Evolutionary conservation across 2,888 invertebrate genomes (phyloP).

Genomic region (Ernsta delagoae): DNA sequence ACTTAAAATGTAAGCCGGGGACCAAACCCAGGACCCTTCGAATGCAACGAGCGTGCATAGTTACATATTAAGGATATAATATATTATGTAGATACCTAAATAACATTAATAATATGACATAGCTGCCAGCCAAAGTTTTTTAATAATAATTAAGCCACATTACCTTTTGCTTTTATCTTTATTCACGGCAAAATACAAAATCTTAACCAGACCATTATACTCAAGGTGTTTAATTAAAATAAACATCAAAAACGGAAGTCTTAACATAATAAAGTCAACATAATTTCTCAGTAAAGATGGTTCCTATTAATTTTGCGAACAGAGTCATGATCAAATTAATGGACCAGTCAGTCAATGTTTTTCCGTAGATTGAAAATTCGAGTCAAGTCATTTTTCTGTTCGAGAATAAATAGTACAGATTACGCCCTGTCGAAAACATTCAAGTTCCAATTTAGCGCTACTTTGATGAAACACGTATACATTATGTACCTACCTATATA

Average conservation of each 20-base stretch:
- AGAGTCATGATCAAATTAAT: conserved; percentile 2
- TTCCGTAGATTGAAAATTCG: conserved; percentile 1
- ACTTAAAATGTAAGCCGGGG: too few species aligned
- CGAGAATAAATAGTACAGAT: conserved; percentile 14
- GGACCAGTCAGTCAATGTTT: background rate
- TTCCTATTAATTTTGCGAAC: background rate
- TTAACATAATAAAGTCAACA: background rate
- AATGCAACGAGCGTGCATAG: too few species aligned
- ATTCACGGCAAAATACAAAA: background rate
- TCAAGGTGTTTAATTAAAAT: background rate
- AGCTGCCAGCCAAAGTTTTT: too few species aligned
- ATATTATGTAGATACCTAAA: too few species aligned
- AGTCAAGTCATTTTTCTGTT: conserved; percentile 18
- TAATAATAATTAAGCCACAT: too few species aligned
- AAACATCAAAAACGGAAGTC: background rate
- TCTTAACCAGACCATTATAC: background rate
- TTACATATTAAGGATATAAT: too few species aligned
- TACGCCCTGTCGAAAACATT: conserved; percentile 16
- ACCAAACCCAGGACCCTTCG: too few species aligned
- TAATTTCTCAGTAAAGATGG: background rate
- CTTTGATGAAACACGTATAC: background rate
- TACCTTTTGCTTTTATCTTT: too few species aligned
- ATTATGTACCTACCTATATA: background rate
- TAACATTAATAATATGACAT: too few species aligned
- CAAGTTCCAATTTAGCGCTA: conserved; percentile 3